Base-by-base conservation (phyloP, 2,888 invertebrate species). In the Tinea trinotella region DNA sequence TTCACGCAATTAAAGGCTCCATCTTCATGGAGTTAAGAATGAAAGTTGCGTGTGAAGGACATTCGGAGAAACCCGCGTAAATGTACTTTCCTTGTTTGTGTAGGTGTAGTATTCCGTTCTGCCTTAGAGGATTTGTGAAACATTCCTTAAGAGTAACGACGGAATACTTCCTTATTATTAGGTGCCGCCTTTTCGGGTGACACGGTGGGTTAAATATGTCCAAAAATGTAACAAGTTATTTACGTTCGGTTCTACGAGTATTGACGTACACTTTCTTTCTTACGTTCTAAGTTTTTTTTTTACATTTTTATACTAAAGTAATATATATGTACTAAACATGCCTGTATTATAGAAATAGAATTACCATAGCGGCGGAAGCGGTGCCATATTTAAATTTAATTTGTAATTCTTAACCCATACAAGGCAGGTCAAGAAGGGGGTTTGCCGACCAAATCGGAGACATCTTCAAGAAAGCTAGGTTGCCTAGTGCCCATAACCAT, bases 1-100 rank as follows among this genome's bases (percentile, higher is more conserved):
- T 24, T 40, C 40, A 13, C 15, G n/a, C 40, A 7, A 40, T 40
- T n/a, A 15, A 13, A n/a, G 12, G 6, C 40, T 40, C 13, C 15
- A 40, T 15, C 15, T 6, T 2, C 40, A 6, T 2, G 13, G 40
- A 6, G 2, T 12, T n/a, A 40, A 15, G 40, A 15, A 13, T 15
- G 13, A 15, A 3, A n/a, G 15, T 40, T 13, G 40, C 40, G 40
- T 13, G 4, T 7, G 7, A n/a, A 12, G 13, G 15, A 12, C 15
- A 40, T 46, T 19, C 15, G 46, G 6, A 46, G 46, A 46, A 19
- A 46, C 44, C 9, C 10, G 19, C 17, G 46, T 19, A 46, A 46
- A 46, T 46, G 46, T 46, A 10, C 46, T 46, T 46, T 46, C 19
- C 50, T 50, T 50, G 50, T 50, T 50, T 50, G 50, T 48, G 18